Base-by-base conservation (phyloP, 1,140 invertebrate species). In the Drosophila hydei region DNA sequence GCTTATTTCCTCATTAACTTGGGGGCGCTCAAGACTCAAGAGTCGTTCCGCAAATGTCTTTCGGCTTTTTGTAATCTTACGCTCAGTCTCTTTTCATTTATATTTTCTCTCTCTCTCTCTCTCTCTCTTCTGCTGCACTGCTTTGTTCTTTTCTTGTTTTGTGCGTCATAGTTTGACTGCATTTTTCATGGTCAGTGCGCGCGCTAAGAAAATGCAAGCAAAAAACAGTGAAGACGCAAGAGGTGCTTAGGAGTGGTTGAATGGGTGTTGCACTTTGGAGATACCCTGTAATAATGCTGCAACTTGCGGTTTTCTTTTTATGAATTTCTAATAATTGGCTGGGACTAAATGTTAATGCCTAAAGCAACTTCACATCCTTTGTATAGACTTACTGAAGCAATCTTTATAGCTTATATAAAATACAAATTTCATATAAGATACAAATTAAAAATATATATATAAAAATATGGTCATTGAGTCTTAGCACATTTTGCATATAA, bases 1-100 rank as follows among this genome's bases (percentile, higher is more conserved):
- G 81, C 83, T 87, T 85, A 85, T 85, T 85, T 85, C 74, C 81
- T 85, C 81, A 85, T 85, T 85, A 88, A 85, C 74, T 84, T 75
- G 79, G 51, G 30, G 51, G 16, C 23, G 19, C 30, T 43, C 16
- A 30, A 23, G 14, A 42, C 55, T 59, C 70, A 68, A 33, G 52
- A 43, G 52, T 67, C 42, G 30, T 33, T 63, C 23, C 48, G 64
- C 58, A 68, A 52, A 61, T 67, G 60, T 51, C 52, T 68, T 38
- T 74, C 21, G 59, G 38, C 65, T 79, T 84, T 33, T 79, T 79
- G 80, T 74, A 64, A 85, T 70, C 67, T 73, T 74, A 67, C 75
- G 73, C 77, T 76, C 68, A 64, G 76, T 69, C 62, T 79, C 30
- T 51, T 62, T 71, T 25, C 8, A 16, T 33, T 51, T 47, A 33